A percentile compares a stretch with the other conserved stretches of the same genome.
Conservation (phyloP, 1,140 invertebrate species). For the Antheraea mylitta region DNA sequence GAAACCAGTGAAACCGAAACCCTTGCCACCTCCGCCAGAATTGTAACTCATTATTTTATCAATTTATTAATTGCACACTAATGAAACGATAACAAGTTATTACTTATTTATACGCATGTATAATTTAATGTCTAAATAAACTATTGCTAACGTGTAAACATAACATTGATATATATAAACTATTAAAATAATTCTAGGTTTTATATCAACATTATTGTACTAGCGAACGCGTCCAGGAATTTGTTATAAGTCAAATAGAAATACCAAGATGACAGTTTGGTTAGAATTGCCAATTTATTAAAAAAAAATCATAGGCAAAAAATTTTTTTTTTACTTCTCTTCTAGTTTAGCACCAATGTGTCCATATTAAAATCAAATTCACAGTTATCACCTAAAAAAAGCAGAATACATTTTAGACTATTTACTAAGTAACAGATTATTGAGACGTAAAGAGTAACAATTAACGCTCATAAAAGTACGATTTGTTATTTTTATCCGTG, state of each 20-base stretch:
- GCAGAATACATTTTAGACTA: no score
- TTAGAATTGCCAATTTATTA: no score
- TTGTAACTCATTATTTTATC: constrained; percentile 53
- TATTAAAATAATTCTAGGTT: not conserved
- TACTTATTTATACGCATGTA: not conserved
- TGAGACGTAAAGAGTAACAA: no score
- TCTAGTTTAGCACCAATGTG: no score
- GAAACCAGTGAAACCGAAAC: constrained; percentile 85
- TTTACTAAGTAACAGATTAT: no score
- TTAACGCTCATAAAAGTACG: no score
- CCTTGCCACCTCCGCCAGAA: constrained; percentile 63
- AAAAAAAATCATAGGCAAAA: no score
- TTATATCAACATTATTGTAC: not conserved
- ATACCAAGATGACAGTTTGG: not conserved
- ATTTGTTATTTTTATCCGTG: no score
- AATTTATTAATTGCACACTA: not conserved
- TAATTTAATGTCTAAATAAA: not conserved
- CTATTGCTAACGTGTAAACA: not conserved
- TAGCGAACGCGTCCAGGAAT: not conserved
- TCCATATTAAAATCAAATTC: no score
- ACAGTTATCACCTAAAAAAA: no score
- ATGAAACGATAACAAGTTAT: not conserved
- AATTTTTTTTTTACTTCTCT: no score
- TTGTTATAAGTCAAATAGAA: not conserved
- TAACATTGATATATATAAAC: not conserved